These are phyloP conservation scores for Nymphalis urticae DNA, from an alignment of 2,888 invertebrate species.

Conservation along the genomic window DNA sequence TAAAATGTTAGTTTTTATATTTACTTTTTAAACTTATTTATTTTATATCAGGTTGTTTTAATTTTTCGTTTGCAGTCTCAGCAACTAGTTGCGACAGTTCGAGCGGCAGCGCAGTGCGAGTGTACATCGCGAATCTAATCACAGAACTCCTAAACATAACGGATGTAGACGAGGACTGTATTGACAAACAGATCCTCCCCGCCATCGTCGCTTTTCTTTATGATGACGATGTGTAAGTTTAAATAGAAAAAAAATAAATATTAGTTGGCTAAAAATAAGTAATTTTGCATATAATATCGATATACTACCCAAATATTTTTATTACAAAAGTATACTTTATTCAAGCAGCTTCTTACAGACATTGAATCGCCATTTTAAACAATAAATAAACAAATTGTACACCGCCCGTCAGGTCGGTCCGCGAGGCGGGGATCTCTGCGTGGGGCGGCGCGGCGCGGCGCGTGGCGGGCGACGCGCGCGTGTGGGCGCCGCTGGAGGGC, in stretches of 20 bases:
- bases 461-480: constrained; percentile 51
- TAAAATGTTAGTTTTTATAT: too few relatives aligned
- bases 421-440: constrained; percentile 64
- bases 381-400: too few relatives aligned
- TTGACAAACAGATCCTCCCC: constrained; percentile 64
- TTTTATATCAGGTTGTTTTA: too few relatives aligned
- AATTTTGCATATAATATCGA: too few relatives aligned
- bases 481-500: constrained; percentile 60
- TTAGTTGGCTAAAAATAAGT: too few relatives aligned
- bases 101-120: constrained; percentile 60
- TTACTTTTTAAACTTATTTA: too few relatives aligned
- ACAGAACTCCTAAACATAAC: constrained; percentile 57
- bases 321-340: too few relatives aligned
- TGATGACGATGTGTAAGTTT: constrained; percentile 66
- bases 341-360: too few relatives aligned
- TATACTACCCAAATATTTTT: too few relatives aligned
- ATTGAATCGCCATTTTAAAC: too few relatives aligned
- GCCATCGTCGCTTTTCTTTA: constrained; percentile 62
- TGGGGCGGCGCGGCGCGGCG: constrained; percentile 65
- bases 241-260: background rate
- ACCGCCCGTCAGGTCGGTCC: constrained; percentile 55
- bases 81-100: constrained; percentile 65
- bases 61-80: constrained; percentile 50
- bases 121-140: constrained; percentile 57
- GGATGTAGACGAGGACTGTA: constrained; percentile 55